phyloP scores from a whole-genome alignment of 92 coral and sea anemone genomes.

The Epizoanthus fatuus region DNA sequence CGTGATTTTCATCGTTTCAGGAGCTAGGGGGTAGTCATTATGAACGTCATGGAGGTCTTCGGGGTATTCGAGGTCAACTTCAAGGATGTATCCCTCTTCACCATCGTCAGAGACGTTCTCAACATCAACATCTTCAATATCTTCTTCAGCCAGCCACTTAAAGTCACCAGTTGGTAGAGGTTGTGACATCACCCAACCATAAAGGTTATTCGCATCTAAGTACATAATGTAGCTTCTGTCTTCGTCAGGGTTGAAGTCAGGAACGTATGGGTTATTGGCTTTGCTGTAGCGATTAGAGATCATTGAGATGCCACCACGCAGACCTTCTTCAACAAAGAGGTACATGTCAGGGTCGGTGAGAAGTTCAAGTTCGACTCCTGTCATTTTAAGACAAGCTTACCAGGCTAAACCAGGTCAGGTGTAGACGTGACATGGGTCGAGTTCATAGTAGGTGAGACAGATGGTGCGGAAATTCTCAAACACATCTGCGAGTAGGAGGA shows the following conservation, averaged over 20 bases:
- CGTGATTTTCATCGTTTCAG: slow-evolving; percentile 49
- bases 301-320: slow-evolving; percentile 52
- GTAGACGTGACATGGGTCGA: too few species aligned
- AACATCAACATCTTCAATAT: slow-evolving; percentile 33
- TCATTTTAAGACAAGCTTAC: slow-evolving; percentile 65
- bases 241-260: slow-evolving; percentile 26
- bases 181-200: slow-evolving; percentile 65
- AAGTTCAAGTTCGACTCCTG: slow-evolving; percentile 48
- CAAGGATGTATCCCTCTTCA: slow-evolving; percentile 51
- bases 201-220: background rate
- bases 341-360: slow-evolving; percentile 59
- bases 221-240: slow-evolving; percentile 31
- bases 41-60: slow-evolving; percentile 47
- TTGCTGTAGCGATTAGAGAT: slow-evolving; percentile 27
- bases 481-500: slow-evolving; percentile 30
- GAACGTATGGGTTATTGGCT: slow-evolving; percentile 59
- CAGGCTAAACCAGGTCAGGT: slow-evolving; percentile 54
- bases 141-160: slow-evolving; percentile 45
- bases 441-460: too few species aligned
- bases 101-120: slow-evolving; percentile 28
- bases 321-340: slow-evolving; percentile 50
- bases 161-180: slow-evolving; percentile 26
- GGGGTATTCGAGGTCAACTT: slow-evolving; percentile 53
- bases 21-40: slow-evolving; percentile 56
- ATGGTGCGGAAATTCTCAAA: slow-evolving; percentile 38